These are phyloP conservation scores for Mythimna loreyi DNA, from an alignment of 2,888 invertebrate species.

Conservation along the genomic window DNA sequence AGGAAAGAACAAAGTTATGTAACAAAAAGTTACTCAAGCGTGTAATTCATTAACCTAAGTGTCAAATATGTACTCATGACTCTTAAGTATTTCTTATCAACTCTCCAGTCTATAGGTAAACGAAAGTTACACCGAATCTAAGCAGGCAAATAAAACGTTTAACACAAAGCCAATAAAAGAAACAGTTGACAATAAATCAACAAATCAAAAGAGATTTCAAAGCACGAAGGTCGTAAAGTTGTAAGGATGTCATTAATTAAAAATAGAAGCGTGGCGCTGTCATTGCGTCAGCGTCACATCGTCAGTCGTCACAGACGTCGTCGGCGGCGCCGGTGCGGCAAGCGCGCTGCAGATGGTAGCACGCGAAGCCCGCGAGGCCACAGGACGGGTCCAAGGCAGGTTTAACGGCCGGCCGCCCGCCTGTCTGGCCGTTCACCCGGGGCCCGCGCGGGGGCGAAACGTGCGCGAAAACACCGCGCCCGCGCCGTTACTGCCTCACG, in stretches of 20 bases:
- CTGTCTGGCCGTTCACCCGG: constrained; percentile 91
- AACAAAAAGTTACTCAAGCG: constrained; percentile 21
- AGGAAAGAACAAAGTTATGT: constrained; percentile 29
- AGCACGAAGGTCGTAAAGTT: constrained; percentile 14
- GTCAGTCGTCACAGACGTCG: constrained; percentile 51
- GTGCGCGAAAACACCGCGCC: constrained; percentile 88
- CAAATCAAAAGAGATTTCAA: constrained; percentile 16
- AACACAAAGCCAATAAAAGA: constrained; percentile 5
- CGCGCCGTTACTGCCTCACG: constrained; percentile 81
- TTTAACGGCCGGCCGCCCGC: constrained; percentile 89
- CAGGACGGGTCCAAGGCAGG: constrained; percentile 84
- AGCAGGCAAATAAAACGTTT: neutral
- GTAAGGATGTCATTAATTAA: constrained; percentile 39
- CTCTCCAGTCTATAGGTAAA: constrained; percentile 6
- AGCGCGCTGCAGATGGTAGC: constrained; percentile 66
- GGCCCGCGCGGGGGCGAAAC: constrained; percentile 87
- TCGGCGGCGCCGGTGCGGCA: constrained; percentile 59
- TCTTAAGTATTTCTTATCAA: constrained; percentile 1
- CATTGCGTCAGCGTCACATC: constrained; percentile 35
- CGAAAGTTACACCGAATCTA: neutral
- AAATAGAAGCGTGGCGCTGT: constrained; percentile 34
- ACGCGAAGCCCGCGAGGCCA: constrained; percentile 79
- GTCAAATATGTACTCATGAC: constrained; percentile 18
- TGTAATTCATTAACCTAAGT: constrained; percentile 34
- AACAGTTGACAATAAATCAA: constrained; percentile 15